A percentile compares a stretch with the other conserved stretches of the same genome.
These are phyloP conservation scores for Disparrhopalites patrizii DNA, from an alignment of 2,888 invertebrate species.

Conservation along the genomic window DNA sequence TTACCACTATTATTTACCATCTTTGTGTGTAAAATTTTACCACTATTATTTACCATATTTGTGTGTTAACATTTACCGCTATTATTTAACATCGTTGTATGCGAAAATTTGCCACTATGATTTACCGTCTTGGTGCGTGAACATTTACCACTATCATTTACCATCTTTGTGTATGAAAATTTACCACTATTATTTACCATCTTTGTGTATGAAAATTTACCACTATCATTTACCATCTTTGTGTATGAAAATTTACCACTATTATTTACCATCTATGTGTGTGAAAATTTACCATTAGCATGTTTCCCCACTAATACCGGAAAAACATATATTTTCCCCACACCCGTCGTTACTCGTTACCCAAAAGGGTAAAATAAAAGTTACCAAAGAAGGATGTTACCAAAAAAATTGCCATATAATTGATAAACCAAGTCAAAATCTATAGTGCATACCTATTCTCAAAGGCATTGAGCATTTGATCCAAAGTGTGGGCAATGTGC, in stretches of 20 bases:
- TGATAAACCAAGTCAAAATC: neutral
- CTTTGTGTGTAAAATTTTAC: too few species aligned
- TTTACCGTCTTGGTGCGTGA: too few species aligned
- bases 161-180: too few species aligned
- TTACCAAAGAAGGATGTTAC: neutral
- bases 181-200: too few species aligned
- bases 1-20: too few species aligned
- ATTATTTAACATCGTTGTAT: too few species aligned
- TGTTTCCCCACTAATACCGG: neutral
- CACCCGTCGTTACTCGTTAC: neutral
- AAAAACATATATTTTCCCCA: neutral
- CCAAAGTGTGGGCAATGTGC: slow-evolving; percentile 60
- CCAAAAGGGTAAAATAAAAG: neutral
- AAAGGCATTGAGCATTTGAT: slow-evolving; percentile 61
- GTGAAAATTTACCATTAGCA: neutral
- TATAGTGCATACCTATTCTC: slow-evolving; percentile 62
- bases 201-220: too few species aligned
- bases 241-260: neutral
- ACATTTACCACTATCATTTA: too few species aligned
- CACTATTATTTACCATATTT: too few species aligned
- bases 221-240: too few species aligned
- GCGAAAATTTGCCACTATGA: too few species aligned
- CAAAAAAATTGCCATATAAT: neutral
- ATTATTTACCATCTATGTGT: neutral
- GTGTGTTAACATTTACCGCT: too few species aligned